Conservation (phyloP, 2,113 vertebrate species). For the Corythornis cristatus region DNA sequence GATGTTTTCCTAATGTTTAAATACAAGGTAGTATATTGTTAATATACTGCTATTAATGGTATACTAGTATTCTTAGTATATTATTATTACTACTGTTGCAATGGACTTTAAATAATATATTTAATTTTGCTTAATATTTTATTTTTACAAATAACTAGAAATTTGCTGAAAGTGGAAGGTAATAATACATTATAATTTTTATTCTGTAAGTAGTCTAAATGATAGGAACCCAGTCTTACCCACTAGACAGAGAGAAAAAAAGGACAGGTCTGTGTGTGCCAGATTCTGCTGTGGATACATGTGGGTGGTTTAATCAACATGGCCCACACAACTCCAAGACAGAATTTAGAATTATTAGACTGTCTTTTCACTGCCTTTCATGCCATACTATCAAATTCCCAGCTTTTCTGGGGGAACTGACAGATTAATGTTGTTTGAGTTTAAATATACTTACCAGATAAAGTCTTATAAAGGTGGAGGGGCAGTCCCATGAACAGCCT, state of each 20-base stretch:
- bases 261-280: conserved; percentile 17
- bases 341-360: conserved; percentile 42
- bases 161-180: not conserved
- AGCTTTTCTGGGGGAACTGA: not conserved
- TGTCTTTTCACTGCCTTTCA: conserved; percentile 13
- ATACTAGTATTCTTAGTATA: not conserved
- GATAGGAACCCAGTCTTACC: not conserved
- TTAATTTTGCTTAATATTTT: not conserved
- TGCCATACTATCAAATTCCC: not conserved
- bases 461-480: not conserved
- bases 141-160: not conserved
- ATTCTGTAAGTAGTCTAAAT: not conserved
- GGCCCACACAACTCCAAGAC: not conserved
- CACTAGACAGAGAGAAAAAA: not conserved
- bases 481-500: not conserved
- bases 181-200: not conserved
- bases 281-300: conserved; percentile 5
- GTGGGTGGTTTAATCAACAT: conserved; percentile 45
- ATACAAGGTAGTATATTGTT: not conserved
- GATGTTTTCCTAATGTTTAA: not conserved
- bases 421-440: not conserved
- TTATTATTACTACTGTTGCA: not conserved
- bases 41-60: not conserved
- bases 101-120: not conserved
- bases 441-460: not conserved